Conservation (phyloP, 2,797 vertebrate genomes). For the Anableps anableps region DNA sequence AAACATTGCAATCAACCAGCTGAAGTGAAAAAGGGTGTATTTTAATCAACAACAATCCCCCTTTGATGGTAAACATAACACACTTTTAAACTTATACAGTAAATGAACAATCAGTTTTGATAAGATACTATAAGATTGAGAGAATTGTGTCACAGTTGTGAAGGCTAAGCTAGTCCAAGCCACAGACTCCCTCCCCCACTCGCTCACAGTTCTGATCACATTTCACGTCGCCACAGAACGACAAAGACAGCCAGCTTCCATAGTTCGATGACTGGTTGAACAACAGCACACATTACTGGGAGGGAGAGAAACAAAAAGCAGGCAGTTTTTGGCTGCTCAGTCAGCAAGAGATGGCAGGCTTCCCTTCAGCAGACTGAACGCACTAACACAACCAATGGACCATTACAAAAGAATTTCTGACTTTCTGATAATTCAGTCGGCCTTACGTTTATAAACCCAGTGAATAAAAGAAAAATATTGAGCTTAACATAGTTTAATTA, state of each 20-base stretch:
- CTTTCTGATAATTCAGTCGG: conserved; percentile 35
- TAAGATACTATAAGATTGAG: conserved; percentile 20
- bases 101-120: conserved; percentile 1
- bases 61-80: conserved; percentile 12
- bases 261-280: conserved; percentile 70
- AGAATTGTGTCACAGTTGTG: conserved; percentile 36
- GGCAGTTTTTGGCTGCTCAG: conserved; percentile 78
- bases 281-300: conserved; percentile 68
- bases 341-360: conserved; percentile 78
- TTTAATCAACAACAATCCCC: conserved; percentile 41
- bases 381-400: conserved; percentile 66
- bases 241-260: conserved; percentile 76
- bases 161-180: conserved; percentile 50
- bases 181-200: conserved; percentile 66
- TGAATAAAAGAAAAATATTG: neutral
- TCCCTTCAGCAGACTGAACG: conserved; percentile 66
- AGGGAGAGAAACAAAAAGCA: conserved; percentile 78
- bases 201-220: conserved; percentile 72
- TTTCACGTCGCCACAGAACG: conserved; percentile 80
- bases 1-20: conserved; percentile 40
- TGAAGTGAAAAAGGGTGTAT: conserved; percentile 20
- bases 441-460: conserved; percentile 17
- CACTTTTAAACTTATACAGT: neutral
- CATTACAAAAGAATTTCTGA: conserved; percentile 67
- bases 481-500: neutral